Evolutionary conservation across 1,140 invertebrate species (phyloP), one percentile per base, ranked within the genome.

Genomic region (Drosophila nigrodunni): DNA sequence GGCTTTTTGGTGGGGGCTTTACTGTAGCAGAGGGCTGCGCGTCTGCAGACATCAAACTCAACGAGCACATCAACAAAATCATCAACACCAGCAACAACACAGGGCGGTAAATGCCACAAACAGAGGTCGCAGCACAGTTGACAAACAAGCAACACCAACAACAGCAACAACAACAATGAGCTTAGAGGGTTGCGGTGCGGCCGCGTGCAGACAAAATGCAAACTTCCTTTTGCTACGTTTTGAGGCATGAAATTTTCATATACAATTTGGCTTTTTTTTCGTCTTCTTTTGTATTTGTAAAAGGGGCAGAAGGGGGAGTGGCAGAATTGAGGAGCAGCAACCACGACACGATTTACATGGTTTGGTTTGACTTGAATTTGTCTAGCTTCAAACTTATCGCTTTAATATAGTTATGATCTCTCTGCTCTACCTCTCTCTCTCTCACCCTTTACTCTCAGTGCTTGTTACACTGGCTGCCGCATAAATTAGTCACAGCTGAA

Each of bases 71-170:
- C 79, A 88, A 74, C 82, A 79, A 74, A 90, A 87, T 90, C 88
- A 88, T 90, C 87, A 91, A 81, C 88, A 91, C 83, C 80, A 91
- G 76, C 81, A 77, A 52, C 49, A 52, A 11, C 34, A 47, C 66
- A 66, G 62, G 39, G 62, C 70, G 69, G 77, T 39, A 74, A 59
- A 57, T 34, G 64, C 41, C 70, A 58, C 65, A 44, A 57, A 47
- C 71, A 69, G 71, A 74, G 76, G 83, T 82, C 69, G 82, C 86
- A 60, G 54, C 69, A 46, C 15, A 86, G 85, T 91, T 91, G 89
- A 91, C 89, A 91, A 91, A 91, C 89, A 91, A 91, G 89, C 90
- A 83, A 91, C 90, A 91, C 89, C 89, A 89, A 74, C 76, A 70
- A 9, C 61, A 65, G 62, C 66, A 71, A 55, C 37, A 58, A 47